Conservation (phyloP, 2,113 vertebrate genomes). For the Triplophysa dalaica region DNA sequence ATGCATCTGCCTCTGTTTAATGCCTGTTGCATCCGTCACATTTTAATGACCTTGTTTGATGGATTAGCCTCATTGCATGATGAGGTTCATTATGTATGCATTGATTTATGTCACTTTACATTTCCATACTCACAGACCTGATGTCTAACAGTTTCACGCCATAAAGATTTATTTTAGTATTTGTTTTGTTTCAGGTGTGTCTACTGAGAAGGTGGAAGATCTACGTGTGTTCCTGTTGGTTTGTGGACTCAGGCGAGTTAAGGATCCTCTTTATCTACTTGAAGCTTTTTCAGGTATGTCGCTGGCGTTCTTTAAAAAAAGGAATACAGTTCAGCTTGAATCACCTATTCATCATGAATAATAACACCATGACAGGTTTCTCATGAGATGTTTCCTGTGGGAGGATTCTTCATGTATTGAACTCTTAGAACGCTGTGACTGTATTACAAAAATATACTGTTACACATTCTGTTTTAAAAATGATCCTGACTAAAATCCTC, state of each 20-base stretch:
- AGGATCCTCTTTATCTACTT: conserved; percentile 86
- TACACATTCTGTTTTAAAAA: not conserved
- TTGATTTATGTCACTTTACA: conserved; percentile 37
- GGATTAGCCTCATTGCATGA: conserved; percentile 17
- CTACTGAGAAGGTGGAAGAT: conserved; percentile 45
- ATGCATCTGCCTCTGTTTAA: not conserved
- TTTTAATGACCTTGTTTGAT: conserved; percentile 24
- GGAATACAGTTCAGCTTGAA: not conserved
- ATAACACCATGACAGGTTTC: too few relatives aligned
- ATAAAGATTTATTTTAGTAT: not conserved
- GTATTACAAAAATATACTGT: not conserved
- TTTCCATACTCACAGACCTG: not conserved
- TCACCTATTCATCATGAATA: not conserved
- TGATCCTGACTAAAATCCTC: too few relatives aligned
- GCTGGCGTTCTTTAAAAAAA: not conserved
- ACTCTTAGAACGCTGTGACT: not conserved
- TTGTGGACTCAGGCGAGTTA: conserved; percentile 87
- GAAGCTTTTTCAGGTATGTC: conserved; percentile 81
- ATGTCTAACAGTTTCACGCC: not conserved
- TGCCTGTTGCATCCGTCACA: not conserved
- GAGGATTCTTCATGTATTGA: not conserved
- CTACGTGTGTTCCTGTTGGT: conserved; percentile 80
- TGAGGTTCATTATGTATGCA: conserved; percentile 19
- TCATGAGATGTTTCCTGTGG: too few relatives aligned
- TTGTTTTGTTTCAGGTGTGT: conserved; percentile 38